Evolutionary conservation across 2,888 invertebrate genomes (phyloP).

Genomic region (Cylindroiulus punctatus): DNA sequence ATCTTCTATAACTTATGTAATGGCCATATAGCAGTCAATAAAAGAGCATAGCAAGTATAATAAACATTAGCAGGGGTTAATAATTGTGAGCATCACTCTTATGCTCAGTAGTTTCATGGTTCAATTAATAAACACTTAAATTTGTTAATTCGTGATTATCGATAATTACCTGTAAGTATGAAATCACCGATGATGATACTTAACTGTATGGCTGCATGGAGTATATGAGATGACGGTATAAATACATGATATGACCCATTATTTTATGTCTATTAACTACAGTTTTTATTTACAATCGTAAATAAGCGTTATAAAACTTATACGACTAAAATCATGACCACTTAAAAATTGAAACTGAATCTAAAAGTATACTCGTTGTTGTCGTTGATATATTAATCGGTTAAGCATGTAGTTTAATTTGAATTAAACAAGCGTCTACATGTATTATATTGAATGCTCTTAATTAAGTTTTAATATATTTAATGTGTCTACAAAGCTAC

Average conservation of each 20-base stretch:
- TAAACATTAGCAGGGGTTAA: slow-evolving; percentile 42
- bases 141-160: slow-evolving; percentile 22
- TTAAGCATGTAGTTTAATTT: neutral
- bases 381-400: neutral
- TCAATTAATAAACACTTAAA: slow-evolving; percentile 47
- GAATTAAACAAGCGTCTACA: neutral
- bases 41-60: neutral
- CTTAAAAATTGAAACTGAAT: slow-evolving; percentile 41
- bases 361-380: neutral
- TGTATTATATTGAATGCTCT: no score
- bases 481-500: no score
- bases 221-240: neutral
- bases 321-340: slow-evolving; percentile 19
- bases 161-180: neutral
- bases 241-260: slow-evolving; percentile 22
- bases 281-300: slow-evolving; percentile 39
- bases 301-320: slow-evolving; percentile 37
- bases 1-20: slow-evolving; percentile 6
- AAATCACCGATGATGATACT: neutral
- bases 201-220: neutral
- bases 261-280: neutral
- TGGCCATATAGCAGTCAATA: neutral
- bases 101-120: neutral
- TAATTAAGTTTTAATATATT: no score
- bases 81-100: neutral